A percentile compares a stretch with the other conserved stretches of the same genome.
Conservation (phyloP, 2,113 vertebrate genomes). For the Tupaia chinensis region DNA sequence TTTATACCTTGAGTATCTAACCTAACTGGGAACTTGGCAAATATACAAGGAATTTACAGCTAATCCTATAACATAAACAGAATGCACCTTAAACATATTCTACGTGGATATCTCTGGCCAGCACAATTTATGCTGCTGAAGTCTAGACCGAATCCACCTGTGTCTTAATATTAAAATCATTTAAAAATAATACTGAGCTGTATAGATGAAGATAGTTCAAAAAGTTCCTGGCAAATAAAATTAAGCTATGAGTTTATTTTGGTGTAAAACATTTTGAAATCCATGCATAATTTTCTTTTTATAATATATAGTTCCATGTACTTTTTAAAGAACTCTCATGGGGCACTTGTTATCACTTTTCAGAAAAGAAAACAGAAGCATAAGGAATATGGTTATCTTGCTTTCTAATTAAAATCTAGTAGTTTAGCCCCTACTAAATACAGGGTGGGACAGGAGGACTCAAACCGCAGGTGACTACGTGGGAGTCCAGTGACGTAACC, state of each 20-base stretch:
- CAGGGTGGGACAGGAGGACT: rapidly evolving
- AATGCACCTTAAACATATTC: neutral
- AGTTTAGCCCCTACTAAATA: neutral
- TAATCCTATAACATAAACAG: neutral
- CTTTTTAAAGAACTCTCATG: neutral
- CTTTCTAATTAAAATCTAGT: neutral
- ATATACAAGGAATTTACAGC: neutral
- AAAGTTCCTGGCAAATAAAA: too few species aligned
- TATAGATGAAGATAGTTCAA: too few species aligned
- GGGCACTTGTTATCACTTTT: neutral
- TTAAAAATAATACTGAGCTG: neutral
- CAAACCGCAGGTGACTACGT: too few species aligned
- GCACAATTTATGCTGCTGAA: neutral
- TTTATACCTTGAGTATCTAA: neutral
- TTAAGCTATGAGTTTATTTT: too few species aligned
- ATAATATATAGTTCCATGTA: too few species aligned
- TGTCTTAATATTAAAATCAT: neutral
- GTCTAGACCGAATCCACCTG: neutral
- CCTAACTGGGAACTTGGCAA: neutral
- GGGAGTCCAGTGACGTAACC: too few species aligned
- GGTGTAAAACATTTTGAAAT: too few species aligned
- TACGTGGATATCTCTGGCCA: neutral
- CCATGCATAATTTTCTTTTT: too few species aligned
- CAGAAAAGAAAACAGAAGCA: neutral
- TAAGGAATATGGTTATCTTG: neutral